Evolutionary conservation across 2,888 invertebrate species (phyloP).

Genomic region (Drosophila histrio): DNA sequence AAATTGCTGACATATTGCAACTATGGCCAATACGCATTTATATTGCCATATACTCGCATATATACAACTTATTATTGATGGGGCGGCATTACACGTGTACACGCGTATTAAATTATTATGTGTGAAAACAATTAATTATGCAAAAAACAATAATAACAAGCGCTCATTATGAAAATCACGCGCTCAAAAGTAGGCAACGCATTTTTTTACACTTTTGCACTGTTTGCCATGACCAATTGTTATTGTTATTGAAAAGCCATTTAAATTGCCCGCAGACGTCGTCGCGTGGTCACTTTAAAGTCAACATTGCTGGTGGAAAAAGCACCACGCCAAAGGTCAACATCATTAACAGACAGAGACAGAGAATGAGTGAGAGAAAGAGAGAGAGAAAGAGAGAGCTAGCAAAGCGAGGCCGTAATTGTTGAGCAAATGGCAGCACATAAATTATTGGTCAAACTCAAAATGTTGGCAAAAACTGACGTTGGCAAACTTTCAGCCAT

Average conservation of each 20-base stretch:
- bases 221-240: conserved; percentile 32
- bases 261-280: conserved; percentile 66
- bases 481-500: conserved; percentile 69
- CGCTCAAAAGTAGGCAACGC: conserved; percentile 72
- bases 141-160: conserved; percentile 43
- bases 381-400: neutral
- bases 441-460: conserved; percentile 83
- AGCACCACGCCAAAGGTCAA: conserved; percentile 72
- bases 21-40: conserved; percentile 66
- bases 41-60: conserved; percentile 31
- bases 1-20: conserved; percentile 64
- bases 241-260: conserved; percentile 71
- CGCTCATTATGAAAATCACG: conserved; percentile 73
- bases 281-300: conserved; percentile 48
- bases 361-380: neutral
- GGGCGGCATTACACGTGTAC: conserved; percentile 66
- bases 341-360: conserved; percentile 68
- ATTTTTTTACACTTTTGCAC: conserved; percentile 1
- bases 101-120: conserved; percentile 80
- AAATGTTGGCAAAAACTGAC: conserved; percentile 38
- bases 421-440: conserved; percentile 82
- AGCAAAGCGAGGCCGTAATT: conserved; percentile 62
- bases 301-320: conserved; percentile 45
- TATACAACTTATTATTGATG: conserved; percentile 64
- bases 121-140: conserved; percentile 84